These are phyloP conservation scores for Acanthiza pusilla DNA, from an alignment of 2,797 vertebrate genomes.

Conservation along the genomic window DNA sequence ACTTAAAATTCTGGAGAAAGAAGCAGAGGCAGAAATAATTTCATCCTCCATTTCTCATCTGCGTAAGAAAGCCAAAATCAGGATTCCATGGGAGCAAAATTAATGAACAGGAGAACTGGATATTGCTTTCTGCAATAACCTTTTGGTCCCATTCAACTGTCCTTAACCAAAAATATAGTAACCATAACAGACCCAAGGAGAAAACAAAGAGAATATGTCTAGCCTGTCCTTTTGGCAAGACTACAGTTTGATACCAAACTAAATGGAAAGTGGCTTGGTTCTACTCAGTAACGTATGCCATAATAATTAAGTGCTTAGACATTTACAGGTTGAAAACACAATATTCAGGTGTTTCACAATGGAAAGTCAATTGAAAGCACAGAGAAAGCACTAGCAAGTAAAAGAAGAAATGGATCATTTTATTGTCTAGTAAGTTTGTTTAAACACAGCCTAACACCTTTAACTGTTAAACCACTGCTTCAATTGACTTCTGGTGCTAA, in stretches of 20 bases:
- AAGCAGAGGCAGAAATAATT: constrained; percentile 3
- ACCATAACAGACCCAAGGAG: not conserved
- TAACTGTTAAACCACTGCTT: not conserved
- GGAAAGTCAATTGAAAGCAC: not conserved
- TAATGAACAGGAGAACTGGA: not conserved
- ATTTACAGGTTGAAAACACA: not conserved
- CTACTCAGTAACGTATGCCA: not conserved
- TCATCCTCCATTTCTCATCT: not conserved
- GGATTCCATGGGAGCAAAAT: not conserved
- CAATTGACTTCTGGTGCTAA: not conserved
- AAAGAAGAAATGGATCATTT: not conserved
- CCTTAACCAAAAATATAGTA: not conserved
- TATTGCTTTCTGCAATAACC: not conserved
- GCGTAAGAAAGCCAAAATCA: not conserved
- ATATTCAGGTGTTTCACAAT: not conserved
- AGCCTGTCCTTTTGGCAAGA: not conserved
- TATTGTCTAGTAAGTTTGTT: not conserved
- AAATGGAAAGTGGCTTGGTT: not conserved
- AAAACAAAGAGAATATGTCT: not conserved
- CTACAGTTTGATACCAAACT: not conserved
- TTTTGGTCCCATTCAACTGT: not conserved
- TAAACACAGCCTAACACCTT: not conserved
- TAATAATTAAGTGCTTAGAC: not conserved
- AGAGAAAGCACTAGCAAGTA: not conserved
- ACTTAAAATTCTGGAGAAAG: not conserved